Evolutionary conservation across 2,888 invertebrate genomes (phyloP).

Genomic region (Agonopterix arenella): DNA sequence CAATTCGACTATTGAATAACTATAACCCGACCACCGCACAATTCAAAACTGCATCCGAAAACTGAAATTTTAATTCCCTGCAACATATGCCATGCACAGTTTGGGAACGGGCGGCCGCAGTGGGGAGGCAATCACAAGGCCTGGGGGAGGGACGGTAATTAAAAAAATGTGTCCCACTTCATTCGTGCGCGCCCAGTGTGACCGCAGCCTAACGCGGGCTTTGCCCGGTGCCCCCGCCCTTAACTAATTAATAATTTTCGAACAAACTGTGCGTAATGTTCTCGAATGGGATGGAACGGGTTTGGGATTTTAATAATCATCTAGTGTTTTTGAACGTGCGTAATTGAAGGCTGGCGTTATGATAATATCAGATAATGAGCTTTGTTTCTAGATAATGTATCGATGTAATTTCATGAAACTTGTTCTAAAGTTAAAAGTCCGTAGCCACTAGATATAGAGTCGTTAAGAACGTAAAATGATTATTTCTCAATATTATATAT

Average conservation of each 20-base stretch:
- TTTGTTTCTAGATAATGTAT: conserved; percentile 3
- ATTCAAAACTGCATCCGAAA: conserved; percentile 55
- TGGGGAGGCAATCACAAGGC: conserved; percentile 13
- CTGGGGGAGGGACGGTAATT: conserved; percentile 48
- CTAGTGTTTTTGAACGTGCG: conserved; percentile 21
- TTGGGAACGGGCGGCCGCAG: conserved; percentile 18
- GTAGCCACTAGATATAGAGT: background rate
- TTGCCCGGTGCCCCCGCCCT: conserved; percentile 26
- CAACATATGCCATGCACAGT: conserved; percentile 55
- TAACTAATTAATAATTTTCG: conserved; percentile 59
- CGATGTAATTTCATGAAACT: background rate
- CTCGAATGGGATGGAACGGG: conserved; percentile 28
- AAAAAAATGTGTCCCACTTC: conserved; percentile 74
- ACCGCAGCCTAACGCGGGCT: conserved; percentile 30
- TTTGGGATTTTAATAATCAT: conserved; percentile 60
- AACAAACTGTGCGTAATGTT: conserved; percentile 16
- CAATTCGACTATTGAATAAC: conserved; percentile 1
- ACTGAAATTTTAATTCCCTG: conserved; percentile 65
- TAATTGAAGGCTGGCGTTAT: conserved; percentile 13
- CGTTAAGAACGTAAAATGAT: too few relatives aligned
- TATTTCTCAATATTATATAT: too few relatives aligned
- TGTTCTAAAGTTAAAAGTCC: too few relatives aligned
- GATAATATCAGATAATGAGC: conserved; percentile 13
- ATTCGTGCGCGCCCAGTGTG: conserved; percentile 49
- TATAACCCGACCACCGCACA: conserved; percentile 20